Base-by-base conservation (phyloP, 2,797 vertebrate species). In the Chlorospingus semifuscus region DNA sequence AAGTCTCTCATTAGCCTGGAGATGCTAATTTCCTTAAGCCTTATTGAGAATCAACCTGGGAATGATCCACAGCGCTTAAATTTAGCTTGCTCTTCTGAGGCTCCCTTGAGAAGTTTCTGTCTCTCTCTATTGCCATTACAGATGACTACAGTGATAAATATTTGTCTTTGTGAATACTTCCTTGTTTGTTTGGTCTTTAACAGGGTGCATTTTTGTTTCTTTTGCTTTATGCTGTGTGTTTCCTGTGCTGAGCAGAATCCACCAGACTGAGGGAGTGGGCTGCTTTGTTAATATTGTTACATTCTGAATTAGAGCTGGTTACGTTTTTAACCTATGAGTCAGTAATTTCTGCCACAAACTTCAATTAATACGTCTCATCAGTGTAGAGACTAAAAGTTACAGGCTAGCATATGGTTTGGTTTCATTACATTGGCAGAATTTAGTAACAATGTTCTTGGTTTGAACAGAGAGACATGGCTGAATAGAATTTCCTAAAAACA, bases 161-260 rank as follows among this genome's bases (percentile, higher is more conserved):
- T 93, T 96, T 96, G 80, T 87, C 77, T 89, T 88, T 82, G 74
- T 82, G 70, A 82, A 59, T 49, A 52, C 39, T 88, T 93, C 42
- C 74, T 82, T 93, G 37, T 93, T 93, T 94, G 77, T 81, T 86
- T 95, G 66, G 19, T 87, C 78, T 89, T 88, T 64, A 86, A 39
- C 16, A 61, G 63, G 15, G 14, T n/a, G 21, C 5, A 17, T 86
- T 91, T 81, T 83, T 71, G 32, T 55, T 87, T 83, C 60, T 82
- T 95, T 92, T 72, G 23, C 60, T 90, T 93, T 89, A 42, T 53
- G 13, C 9, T 46, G 1, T 56, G 19, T 44, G 5, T 71, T 93
- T 87, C 49, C 80, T 41, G 1, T 8, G 30, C 42, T 34, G 56
- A 80, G 29, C n/a, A 82, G 52, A 80, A 88, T 71, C 60, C 22